Conservation (phyloP, 2,888 invertebrate genomes). For the Scrobipalpa costella region DNA sequence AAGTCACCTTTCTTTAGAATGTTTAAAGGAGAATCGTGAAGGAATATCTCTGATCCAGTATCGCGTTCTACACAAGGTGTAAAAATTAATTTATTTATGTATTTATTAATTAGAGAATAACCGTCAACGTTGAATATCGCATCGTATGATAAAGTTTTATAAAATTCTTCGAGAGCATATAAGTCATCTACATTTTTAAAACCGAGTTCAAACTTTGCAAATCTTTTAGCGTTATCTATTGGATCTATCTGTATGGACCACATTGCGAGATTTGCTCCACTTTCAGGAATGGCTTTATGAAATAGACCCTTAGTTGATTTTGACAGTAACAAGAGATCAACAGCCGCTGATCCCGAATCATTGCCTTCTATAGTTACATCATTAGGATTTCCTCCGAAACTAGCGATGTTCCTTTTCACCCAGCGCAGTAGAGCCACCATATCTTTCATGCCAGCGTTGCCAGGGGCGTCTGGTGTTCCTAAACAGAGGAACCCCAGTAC, state of each 20-base stretch:
- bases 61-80: constrained; percentile 38
- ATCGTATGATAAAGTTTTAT: constrained; percentile 43
- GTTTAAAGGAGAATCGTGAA: constrained; percentile 43
- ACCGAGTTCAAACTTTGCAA: constrained; percentile 39
- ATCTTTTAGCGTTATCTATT: constrained; percentile 44
- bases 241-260: constrained; percentile 49
- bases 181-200: constrained; percentile 45
- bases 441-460: constrained; percentile 56
- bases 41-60: constrained; percentile 38
- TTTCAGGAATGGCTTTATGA: constrained; percentile 52
- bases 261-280: constrained; percentile 46
- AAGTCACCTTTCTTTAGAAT: constrained; percentile 45
- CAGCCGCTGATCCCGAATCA: constrained; percentile 51
- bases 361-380: constrained; percentile 53
- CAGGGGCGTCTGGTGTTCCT: constrained; percentile 47
- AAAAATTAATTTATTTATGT: constrained; percentile 37
- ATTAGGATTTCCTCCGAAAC: constrained; percentile 54
- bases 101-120: constrained; percentile 34
- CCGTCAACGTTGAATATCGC: constrained; percentile 35
- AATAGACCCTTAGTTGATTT: constrained; percentile 47
- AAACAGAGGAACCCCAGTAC: constrained; percentile 45
- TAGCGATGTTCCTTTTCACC: constrained; percentile 55
- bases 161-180: constrained; percentile 50
- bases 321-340: constrained; percentile 50
- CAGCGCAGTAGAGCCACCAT: constrained; percentile 52